A percentile compares a stretch with the other conserved stretches of the same genome.
phyloP scores from a whole-genome alignment of 2,113 vertebrate species.

The Noctilio leporinus region DNA sequence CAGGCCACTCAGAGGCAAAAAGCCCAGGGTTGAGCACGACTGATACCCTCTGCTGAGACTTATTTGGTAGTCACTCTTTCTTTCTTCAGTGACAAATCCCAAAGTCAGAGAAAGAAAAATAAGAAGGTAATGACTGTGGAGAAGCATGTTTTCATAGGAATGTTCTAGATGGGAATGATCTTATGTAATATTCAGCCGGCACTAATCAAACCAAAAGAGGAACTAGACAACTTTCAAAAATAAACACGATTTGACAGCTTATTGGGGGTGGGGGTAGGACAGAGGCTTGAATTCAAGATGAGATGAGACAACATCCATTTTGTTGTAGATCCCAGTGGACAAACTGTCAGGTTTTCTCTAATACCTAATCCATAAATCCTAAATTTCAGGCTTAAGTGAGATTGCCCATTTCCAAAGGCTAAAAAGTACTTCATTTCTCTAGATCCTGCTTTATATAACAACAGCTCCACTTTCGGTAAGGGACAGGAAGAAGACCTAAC shows the following conservation, averaged over 20 bases:
- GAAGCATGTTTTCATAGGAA: background rate
- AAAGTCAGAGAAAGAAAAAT: background rate
- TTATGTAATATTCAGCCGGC: background rate
- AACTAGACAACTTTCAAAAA: background rate
- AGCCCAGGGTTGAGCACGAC: background rate
- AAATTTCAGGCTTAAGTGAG: constrained; percentile 28
- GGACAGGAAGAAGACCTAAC: background rate
- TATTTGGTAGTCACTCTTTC: background rate
- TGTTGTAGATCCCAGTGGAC: background rate
- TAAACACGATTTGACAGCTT: constrained; percentile 1
- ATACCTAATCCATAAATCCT: background rate
- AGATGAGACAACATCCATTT: background rate
- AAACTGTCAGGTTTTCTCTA: background rate
- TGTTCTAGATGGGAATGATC: background rate
- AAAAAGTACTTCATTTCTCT: background rate
- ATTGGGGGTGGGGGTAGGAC: background rate
- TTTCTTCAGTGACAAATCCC: background rate
- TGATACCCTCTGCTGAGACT: background rate
- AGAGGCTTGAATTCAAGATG: constrained; percentile 14
- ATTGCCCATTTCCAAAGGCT: background rate
- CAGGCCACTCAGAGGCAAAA: background rate
- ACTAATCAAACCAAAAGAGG: constrained; percentile 15
- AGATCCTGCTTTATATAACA: background rate
- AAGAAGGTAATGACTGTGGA: background rate
- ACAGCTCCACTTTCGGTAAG: background rate